Evolutionary conservation across 2,888 invertebrate species (phyloP).

Genomic region (Tenthredo scrophulariae): DNA sequence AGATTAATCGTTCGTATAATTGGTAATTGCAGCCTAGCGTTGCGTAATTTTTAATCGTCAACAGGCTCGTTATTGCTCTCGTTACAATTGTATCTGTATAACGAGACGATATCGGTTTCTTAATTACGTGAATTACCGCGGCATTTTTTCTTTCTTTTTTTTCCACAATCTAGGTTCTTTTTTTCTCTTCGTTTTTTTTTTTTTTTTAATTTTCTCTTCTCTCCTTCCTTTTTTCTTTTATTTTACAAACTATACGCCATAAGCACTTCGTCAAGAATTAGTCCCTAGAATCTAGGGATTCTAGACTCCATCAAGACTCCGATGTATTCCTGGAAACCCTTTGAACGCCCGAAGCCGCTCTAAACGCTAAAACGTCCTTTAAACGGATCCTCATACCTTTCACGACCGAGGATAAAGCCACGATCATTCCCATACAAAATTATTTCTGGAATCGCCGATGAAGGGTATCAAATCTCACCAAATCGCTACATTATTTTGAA

Average conservation of each 20-base stretch:
- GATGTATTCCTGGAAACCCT: constrained; percentile 50
- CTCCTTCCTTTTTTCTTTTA: background rate
- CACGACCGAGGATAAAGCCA: background rate
- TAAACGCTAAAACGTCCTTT: constrained; percentile 46
- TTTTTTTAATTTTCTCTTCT: background rate
- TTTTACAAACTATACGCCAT: constrained; percentile 10
- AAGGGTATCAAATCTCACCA: constrained; percentile 10
- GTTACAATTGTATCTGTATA: background rate
- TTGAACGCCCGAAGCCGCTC: constrained; percentile 47
- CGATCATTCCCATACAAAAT: background rate
- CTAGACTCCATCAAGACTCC: constrained; percentile 30
- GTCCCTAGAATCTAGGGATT: constrained; percentile 47
- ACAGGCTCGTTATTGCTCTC: background rate
- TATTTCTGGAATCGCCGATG: constrained; percentile 14
- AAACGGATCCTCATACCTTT: constrained; percentile 46
- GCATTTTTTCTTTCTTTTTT: background rate
- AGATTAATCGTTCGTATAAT: constrained; percentile 52
- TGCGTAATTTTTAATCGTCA: constrained; percentile 41
- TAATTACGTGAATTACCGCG: constrained; percentile 11
- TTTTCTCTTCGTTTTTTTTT: background rate
- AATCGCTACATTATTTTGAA: background rate
- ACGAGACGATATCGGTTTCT: constrained; percentile 29
- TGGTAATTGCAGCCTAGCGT: constrained; percentile 40
- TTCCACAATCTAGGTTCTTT: background rate
- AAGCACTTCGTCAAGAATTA: constrained; percentile 15